Evolutionary conservation across 1,140 invertebrate species (phyloP).

Genomic region (Nomia melanderi): DNA sequence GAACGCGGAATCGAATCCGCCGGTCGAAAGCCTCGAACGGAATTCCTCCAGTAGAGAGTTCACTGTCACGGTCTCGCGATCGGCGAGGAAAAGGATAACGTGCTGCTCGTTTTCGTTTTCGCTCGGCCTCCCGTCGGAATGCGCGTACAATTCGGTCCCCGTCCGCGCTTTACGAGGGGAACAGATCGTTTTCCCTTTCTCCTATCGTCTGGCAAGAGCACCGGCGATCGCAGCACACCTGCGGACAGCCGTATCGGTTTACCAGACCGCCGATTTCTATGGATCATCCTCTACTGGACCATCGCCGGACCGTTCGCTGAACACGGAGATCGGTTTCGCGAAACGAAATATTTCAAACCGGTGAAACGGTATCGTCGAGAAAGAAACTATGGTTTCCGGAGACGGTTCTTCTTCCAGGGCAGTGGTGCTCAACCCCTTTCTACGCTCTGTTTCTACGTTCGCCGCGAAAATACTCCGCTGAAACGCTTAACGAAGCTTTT

Average conservation of each 20-base stretch:
- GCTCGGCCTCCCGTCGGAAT: conserved; percentile 25
- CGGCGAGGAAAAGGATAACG: conserved; percentile 47
- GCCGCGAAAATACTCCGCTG: no score
- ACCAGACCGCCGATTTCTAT: conserved; percentile 41
- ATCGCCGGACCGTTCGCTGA: background rate
- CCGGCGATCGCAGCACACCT: background rate
- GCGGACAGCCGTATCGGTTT: conserved; percentile 31
- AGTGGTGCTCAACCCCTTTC: background rate
- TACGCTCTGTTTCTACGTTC: background rate
- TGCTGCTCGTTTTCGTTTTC: conserved; percentile 59
- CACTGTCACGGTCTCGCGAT: conserved; percentile 60
- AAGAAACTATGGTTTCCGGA: background rate
- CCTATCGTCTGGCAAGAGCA: conserved; percentile 22
- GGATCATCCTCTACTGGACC: conserved; percentile 24
- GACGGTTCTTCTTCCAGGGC: background rate
- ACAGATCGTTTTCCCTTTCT: conserved; percentile 56
- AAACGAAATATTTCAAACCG: conserved; percentile 18
- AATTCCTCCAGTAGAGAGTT: conserved; percentile 63
- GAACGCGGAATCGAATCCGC: background rate
- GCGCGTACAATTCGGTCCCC: conserved; percentile 30
- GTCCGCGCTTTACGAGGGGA: conserved; percentile 17
- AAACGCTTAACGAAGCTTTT: no score
- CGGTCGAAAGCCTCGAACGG: conserved; percentile 18
- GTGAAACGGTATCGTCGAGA: conserved; percentile 9
- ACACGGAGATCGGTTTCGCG: conserved; percentile 25